Percentiles rank a stretch among this genome's conserved stretches.
Conservation (phyloP, 2,797 vertebrate genomes). For the Clarias fuscus region DNA sequence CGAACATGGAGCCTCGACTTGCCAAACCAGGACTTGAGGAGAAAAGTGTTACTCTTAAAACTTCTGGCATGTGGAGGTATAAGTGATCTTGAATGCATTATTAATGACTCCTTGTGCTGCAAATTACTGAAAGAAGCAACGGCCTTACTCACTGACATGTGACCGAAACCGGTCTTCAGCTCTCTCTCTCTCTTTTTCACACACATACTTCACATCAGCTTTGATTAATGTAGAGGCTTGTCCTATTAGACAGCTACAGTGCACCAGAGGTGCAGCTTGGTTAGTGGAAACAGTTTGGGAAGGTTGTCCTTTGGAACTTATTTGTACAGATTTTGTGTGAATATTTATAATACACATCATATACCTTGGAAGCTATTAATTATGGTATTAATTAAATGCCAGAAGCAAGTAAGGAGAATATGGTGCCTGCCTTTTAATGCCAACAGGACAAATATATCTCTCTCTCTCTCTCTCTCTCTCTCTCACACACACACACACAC, state of each 20-base stretch:
- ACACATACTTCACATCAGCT: slow-evolving; percentile 66
- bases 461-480: neutral
- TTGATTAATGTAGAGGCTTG: slow-evolving; percentile 70
- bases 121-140: slow-evolving; percentile 70
- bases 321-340: neutral
- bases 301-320: neutral
- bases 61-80: slow-evolving; percentile 70
- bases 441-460: neutral
- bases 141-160: slow-evolving; percentile 64
- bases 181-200: slow-evolving; percentile 1
- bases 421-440: neutral
- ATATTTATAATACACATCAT: neutral
- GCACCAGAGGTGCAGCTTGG: neutral
- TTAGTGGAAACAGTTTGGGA: slow-evolving; percentile 10
- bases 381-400: neutral
- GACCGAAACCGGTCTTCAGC: slow-evolving; percentile 71
- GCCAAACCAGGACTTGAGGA: slow-evolving; percentile 62
- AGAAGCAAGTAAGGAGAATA: neutral
- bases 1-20: slow-evolving; percentile 59
- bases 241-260: slow-evolving; percentile 42
- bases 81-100: slow-evolving; percentile 82
- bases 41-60: slow-evolving; percentile 63
- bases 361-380: neutral
- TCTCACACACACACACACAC: neutral
- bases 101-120: slow-evolving; percentile 75